Evolutionary conservation across 2,797 vertebrate species (phyloP).

Genomic region (Mormyrops boulengeri): DNA sequence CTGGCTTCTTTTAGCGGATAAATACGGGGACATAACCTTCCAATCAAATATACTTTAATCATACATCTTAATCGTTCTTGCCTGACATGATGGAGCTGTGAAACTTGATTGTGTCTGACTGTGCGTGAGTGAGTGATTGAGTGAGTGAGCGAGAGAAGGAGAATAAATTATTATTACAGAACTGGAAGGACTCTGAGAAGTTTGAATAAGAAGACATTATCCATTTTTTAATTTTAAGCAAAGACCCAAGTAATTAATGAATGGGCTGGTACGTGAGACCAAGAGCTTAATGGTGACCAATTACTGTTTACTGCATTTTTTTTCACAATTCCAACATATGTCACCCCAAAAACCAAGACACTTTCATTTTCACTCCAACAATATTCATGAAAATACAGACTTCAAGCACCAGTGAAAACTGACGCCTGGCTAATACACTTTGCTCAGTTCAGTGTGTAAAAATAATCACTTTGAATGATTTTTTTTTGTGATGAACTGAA

Average conservation of each 20-base stretch:
- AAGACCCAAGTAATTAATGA: background rate
- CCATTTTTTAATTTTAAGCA: background rate
- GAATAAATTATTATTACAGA: slow-evolving; percentile 3
- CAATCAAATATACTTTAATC: slow-evolving; percentile 19
- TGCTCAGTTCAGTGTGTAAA: background rate
- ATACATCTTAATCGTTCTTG: slow-evolving; percentile 23
- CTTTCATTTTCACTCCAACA: background rate
- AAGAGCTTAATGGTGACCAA: background rate
- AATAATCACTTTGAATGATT: background rate
- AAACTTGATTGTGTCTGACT: background rate
- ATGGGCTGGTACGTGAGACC: background rate
- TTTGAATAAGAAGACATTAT: background rate
- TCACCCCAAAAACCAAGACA: background rate
- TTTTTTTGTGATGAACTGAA: background rate
- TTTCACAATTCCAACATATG: background rate
- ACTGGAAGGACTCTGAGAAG: background rate
- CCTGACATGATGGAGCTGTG: slow-evolving; percentile 5
- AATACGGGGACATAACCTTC: slow-evolving; percentile 19
- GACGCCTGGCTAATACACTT: background rate
- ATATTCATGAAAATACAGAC: background rate
- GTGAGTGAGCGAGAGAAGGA: background rate
- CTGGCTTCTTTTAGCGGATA: slow-evolving; percentile 16
- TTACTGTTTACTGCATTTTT: background rate
- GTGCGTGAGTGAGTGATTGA: background rate
- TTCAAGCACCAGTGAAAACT: background rate